Evolutionary conservation across 2,888 invertebrate genomes (phyloP), one percentile per base, ranked within the genome.

Genomic region (Cataglyphis altisquamis): DNA sequence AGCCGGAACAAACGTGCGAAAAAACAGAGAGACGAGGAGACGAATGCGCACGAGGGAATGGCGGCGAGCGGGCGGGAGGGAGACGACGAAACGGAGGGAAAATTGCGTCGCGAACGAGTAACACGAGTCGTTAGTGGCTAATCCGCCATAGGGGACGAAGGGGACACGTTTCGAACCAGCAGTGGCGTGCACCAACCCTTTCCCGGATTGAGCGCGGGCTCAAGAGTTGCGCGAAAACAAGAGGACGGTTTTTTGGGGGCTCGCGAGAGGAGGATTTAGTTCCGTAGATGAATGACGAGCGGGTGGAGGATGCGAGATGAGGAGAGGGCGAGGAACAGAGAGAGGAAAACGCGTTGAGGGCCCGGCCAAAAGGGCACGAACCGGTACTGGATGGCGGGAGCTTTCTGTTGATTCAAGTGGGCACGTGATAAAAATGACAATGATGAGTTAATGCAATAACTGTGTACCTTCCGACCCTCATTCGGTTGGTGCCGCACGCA

Each of bases 381-480:
- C 45, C 21, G 29, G 55, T 39, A 25, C 3, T n/a, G 73, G 78
- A 10, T 1, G 75, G 55, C 21, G 68, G 78, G 66, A 73, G 89
- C 84, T 86, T 90, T 90, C 86, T 92, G 93, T 93, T 93, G 93
- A 92, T 92, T 93, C 93, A 92, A 93, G 93, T 92, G 92, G 91
- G 91, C 92, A 91, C 94, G 94, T 93, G 94, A 94, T 94, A 93
- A 94, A 94, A 94, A 94, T 94, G 94, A 94, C 94, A 94, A 94
- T 94, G 93, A 94, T 91, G 94, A 93, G 94, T 93, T 94, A 94
- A 94, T 94, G 94, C 94, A 93, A 93, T 94, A 94, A 93, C 94
- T 91, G 92, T 94, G 94, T 94, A 92, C 89, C 91, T 90, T 87
- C 88, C 88, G 83, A 88, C 92, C 90, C 92, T 92, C 87, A 86